Percentiles rank a stretch among this genome's conserved stretches.
phyloP scores from a whole-genome alignment of 2,797 vertebrate genomes.

The Gouania willdenowi region DNA sequence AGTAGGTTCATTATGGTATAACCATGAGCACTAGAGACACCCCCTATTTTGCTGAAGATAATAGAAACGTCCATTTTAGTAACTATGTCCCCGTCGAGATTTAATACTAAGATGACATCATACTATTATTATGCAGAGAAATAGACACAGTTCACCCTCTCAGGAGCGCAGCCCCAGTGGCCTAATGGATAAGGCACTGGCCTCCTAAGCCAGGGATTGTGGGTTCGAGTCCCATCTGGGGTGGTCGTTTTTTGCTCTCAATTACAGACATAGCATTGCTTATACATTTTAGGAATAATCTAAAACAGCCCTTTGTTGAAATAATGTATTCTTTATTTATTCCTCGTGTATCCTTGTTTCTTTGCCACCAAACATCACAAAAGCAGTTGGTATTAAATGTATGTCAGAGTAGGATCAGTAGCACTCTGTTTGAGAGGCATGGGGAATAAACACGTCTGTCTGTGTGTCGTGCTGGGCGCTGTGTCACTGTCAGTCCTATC shows the following conservation, averaged over 20 bases:
- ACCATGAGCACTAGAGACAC: no score
- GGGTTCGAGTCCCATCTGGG: slow-evolving; percentile 69
- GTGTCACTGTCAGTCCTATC: slow-evolving; percentile 16
- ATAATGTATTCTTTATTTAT: no score
- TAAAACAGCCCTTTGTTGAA: no score
- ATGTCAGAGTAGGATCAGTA: no score
- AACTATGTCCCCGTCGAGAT: accelerated
- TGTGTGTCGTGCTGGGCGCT: slow-evolving; percentile 32
- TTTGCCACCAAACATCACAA: no score
- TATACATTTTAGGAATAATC: no score
- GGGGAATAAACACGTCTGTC: slow-evolving; percentile 7
- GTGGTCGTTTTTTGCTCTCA: slow-evolving; percentile 8
- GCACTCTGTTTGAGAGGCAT: no score
- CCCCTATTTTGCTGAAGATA: slow-evolving; percentile 4
- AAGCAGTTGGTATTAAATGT: no score
- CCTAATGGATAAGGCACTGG: slow-evolving; percentile 71
- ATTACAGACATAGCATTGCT: no score
- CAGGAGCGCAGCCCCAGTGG: neutral
- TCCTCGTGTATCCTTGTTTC: no score
- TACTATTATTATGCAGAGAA: accelerated
- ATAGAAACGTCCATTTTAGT: neutral
- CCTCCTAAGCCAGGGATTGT: slow-evolving; percentile 75
- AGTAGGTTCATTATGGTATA: no score
- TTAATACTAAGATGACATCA: no score
- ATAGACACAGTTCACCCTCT: accelerated